phyloP scores from a whole-genome alignment of 2,113 vertebrate species.

The Sapayoa aenigma region DNA sequence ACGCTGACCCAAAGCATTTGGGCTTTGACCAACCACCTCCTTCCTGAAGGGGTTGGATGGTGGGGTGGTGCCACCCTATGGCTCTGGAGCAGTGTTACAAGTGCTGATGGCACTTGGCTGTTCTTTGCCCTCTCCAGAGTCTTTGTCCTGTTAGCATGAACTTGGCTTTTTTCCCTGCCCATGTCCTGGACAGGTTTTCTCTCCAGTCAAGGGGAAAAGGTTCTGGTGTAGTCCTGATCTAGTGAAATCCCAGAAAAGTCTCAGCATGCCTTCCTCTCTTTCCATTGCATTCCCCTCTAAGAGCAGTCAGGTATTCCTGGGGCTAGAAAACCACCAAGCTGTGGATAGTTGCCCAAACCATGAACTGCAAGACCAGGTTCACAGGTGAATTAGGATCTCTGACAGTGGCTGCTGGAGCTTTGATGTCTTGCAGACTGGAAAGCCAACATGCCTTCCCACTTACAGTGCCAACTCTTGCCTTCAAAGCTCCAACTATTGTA shows the following conservation, averaged over 20 bases:
- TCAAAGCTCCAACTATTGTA: not conserved
- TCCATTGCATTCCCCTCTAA: not conserved
- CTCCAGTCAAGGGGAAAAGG: not conserved
- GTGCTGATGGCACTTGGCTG: not conserved
- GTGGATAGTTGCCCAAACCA: not conserved
- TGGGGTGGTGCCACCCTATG: slow-evolving; percentile 47
- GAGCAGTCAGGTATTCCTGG: not conserved
- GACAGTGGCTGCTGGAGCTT: not conserved
- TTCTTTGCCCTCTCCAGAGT: not conserved
- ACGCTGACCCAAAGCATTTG: not conserved
- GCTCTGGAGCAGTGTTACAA: not conserved
- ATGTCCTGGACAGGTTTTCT: not conserved
- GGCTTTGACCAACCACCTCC: not conserved
- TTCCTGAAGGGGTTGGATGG: not conserved
- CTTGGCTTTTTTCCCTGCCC: not conserved
- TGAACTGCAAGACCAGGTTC: not conserved
- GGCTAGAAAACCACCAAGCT: not conserved
- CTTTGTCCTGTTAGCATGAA: not conserved
- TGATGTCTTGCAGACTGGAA: not conserved
- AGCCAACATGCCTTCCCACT: not conserved
- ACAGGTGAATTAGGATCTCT: not conserved
- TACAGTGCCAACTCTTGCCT: not conserved
- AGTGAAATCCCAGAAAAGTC: not conserved
- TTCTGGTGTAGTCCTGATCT: not conserved
- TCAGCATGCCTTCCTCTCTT: not conserved